Conservation (phyloP, 2,113 vertebrate species). For the Onychostruthus taczanowskii region DNA sequence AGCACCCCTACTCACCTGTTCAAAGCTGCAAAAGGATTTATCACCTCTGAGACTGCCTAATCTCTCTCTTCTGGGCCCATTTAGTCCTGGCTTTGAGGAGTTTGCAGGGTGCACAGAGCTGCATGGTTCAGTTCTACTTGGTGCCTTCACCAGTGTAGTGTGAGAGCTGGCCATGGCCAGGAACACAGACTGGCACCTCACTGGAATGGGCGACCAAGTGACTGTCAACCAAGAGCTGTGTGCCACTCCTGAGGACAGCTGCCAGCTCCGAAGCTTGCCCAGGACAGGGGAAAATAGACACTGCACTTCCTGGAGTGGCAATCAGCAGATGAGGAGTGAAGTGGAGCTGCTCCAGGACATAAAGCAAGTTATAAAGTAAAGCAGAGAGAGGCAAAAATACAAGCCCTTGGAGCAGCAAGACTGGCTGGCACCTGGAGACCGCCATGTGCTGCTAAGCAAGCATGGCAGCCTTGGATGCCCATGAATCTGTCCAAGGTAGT, state of each 20-base stretch:
- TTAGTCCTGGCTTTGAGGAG: neutral
- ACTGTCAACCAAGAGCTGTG: neutral
- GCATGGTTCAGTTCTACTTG: neutral
- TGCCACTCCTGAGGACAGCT: neutral
- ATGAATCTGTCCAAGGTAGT: fast-evolving
- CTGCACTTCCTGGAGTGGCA: neutral
- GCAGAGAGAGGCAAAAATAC: neutral
- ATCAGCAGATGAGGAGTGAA: neutral
- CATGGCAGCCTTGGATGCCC: neutral
- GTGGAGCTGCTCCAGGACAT: neutral
- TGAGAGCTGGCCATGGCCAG: neutral
- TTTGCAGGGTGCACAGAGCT: fast-evolving
- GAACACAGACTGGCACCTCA: neutral
- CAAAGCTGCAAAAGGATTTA: neutral
- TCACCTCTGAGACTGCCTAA: neutral
- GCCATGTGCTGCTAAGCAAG: neutral
- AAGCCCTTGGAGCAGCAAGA: too few species aligned
- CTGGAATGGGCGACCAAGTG: neutral
- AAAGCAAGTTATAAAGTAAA: neutral
- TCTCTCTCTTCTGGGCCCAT: neutral
- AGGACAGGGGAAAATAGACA: neutral
- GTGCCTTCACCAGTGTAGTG: fast-evolving
- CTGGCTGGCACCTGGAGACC: neutral
- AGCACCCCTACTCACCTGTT: neutral
- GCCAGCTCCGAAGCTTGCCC: neutral